Conservation (phyloP, 1,140 invertebrate genomes). For the Zophobas atratus region DNA sequence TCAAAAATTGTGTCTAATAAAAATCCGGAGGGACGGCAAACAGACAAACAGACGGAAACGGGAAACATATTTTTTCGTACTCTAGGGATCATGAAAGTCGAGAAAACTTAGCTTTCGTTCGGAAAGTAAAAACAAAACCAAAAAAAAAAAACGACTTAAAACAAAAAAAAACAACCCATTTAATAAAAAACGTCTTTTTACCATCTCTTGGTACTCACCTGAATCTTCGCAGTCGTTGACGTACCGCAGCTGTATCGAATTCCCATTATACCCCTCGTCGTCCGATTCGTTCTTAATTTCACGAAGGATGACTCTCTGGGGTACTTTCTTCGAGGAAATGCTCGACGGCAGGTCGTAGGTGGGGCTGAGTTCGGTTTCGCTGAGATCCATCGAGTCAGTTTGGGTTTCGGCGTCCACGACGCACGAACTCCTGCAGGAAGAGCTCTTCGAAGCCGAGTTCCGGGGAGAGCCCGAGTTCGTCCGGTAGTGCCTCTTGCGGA, state of each 20-base stretch:
- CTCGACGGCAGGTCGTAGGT: slow-evolving; percentile 57
- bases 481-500: slow-evolving; percentile 62
- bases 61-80: too few relatives aligned
- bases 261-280: slow-evolving; percentile 62
- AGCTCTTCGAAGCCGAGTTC: slow-evolving; percentile 69
- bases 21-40: too few relatives aligned
- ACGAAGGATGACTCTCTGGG: slow-evolving; percentile 64
- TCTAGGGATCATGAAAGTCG: too few relatives aligned
- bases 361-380: slow-evolving; percentile 72
- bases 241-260: slow-evolving; percentile 65
- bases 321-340: slow-evolving; percentile 46
- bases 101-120: too few relatives aligned
- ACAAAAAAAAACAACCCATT: background rate
- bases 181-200: background rate
- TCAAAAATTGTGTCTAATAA: too few relatives aligned
- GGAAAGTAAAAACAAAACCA: background rate
- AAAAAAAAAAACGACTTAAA: slow-evolving; percentile 15
- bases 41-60: too few relatives aligned
- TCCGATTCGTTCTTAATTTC: slow-evolving; percentile 56
- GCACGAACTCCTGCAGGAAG: slow-evolving; percentile 66
- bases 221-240: slow-evolving; percentile 48
- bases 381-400: slow-evolving; percentile 76
- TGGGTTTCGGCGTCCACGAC: slow-evolving; percentile 78
- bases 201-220: background rate
- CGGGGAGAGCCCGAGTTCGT: slow-evolving; percentile 73